Percentiles rank a stretch among this genome's conserved stretches.
Evolutionary conservation across 2,888 invertebrate species (phyloP).

Genomic region (Callimorpha dominula): DNA sequence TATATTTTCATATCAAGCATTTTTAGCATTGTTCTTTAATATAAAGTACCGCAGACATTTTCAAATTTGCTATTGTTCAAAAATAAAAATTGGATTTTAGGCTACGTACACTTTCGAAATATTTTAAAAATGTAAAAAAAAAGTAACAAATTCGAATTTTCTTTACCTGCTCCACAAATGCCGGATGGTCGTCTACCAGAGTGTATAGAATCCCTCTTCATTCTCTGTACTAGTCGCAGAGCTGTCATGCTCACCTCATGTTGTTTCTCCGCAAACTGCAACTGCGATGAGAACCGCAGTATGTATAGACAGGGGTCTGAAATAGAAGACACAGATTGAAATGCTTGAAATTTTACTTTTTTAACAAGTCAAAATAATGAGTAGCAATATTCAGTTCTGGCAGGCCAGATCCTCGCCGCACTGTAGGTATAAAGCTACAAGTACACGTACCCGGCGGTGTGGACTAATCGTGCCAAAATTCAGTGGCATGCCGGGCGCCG

Average conservation of each 20-base stretch:
- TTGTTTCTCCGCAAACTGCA: slow-evolving; percentile 96
- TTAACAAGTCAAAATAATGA: neutral
- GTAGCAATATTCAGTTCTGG: neutral
- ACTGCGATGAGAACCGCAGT: slow-evolving; percentile 96
- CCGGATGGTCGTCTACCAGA: slow-evolving; percentile 98
- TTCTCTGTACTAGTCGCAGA: slow-evolving; percentile 96
- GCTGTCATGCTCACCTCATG: slow-evolving; percentile 99
- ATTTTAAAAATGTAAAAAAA: neutral
- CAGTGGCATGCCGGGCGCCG: no score
- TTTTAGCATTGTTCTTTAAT: neutral
- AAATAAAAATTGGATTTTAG: neutral
- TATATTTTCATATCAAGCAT: neutral
- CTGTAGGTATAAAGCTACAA: no score
- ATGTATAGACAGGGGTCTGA: slow-evolving; percentile 98
- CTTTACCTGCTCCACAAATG: slow-evolving; percentile 97
- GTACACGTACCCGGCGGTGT: no score
- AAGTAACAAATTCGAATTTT: neutral
- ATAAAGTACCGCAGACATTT: neutral
- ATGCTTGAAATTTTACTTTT: neutral
- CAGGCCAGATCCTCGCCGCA: no score
- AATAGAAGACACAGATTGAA: slow-evolving; percentile 49
- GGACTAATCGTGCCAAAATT: no score
- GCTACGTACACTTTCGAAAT: neutral
- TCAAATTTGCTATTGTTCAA: neutral
- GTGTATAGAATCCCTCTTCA: slow-evolving; percentile 99